Evolutionary conservation across 1,140 invertebrate genomes (phyloP).

Genomic region (Drosophila elegans): DNA sequence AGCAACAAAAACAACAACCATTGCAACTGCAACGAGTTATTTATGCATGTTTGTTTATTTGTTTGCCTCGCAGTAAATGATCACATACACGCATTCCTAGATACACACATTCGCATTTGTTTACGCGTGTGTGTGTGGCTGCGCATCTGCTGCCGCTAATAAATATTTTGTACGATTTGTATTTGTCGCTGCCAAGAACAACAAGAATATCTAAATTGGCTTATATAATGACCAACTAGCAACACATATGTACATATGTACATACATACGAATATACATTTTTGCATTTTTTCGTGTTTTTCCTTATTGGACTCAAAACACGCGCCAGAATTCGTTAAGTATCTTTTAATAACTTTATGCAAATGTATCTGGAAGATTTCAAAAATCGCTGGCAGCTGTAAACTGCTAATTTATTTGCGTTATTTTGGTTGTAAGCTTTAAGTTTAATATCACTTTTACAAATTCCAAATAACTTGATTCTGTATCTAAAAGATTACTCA

Average conservation of each 20-base stretch:
- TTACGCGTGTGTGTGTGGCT: slow-evolving; percentile 11
- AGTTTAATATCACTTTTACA: not conserved
- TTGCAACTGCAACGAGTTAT: slow-evolving; percentile 82
- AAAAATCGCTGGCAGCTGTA: slow-evolving; percentile 33
- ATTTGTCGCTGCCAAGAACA: slow-evolving; percentile 43
- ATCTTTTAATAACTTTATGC: slow-evolving; percentile 34
- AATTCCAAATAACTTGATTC: no score
- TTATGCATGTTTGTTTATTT: slow-evolving; percentile 83
- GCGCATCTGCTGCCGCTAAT: slow-evolving; percentile 62
- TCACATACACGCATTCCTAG: slow-evolving; percentile 59
- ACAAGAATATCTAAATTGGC: slow-evolving; percentile 44
- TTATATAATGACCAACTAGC: slow-evolving; percentile 35
- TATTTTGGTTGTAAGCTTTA: not conserved
- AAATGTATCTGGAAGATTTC: slow-evolving; percentile 29
- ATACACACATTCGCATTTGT: slow-evolving; percentile 16
- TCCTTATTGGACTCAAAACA: slow-evolving; percentile 40
- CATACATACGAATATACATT: not conserved
- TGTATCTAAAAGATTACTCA: no score
- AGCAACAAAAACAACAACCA: slow-evolving; percentile 27
- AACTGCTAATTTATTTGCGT: slow-evolving; percentile 5
- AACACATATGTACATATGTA: not conserved
- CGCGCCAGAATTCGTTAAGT: slow-evolving; percentile 26
- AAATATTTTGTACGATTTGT: slow-evolving; percentile 42
- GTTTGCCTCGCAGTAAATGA: slow-evolving; percentile 80
- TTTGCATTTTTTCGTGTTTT: slow-evolving; percentile 22